These are phyloP conservation scores for Paramuricea clavata DNA, from an alignment of 92 coral and sea anemone genomes.

Conservation along the genomic window DNA sequence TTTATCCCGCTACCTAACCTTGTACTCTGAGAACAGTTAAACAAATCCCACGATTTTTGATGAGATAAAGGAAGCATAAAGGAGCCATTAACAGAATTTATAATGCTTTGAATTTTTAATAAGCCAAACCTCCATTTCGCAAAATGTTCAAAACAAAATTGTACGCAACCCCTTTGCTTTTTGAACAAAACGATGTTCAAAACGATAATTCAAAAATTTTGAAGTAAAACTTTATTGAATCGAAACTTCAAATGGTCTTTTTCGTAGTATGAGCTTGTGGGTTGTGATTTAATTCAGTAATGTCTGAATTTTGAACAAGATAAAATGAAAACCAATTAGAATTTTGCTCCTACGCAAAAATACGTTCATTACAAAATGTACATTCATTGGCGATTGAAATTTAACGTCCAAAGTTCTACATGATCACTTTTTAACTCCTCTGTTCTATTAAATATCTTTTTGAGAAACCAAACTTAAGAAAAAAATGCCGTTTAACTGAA, in stretches of 20 bases:
- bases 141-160: background rate
- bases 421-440: background rate
- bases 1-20: background rate
- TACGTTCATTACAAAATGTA: background rate
- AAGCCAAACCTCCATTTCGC: background rate
- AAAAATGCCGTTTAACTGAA: background rate
- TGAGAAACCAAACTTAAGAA: background rate
- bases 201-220: background rate
- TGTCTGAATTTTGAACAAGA: background rate
- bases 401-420: background rate
- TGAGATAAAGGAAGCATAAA: background rate
- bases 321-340: background rate
- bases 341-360: background rate
- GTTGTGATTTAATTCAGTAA: background rate
- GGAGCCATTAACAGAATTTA: background rate
- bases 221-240: background rate
- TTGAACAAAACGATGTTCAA: background rate
- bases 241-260: background rate
- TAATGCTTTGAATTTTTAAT: conserved; percentile 21
- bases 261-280: background rate
- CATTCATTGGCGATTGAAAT: background rate
- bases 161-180: background rate
- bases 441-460: background rate
- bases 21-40: background rate
- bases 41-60: conserved; percentile 2